phyloP scores from a whole-genome alignment of 92 coral and sea anemone genomes.

The Nematostella vectensis region DNA sequence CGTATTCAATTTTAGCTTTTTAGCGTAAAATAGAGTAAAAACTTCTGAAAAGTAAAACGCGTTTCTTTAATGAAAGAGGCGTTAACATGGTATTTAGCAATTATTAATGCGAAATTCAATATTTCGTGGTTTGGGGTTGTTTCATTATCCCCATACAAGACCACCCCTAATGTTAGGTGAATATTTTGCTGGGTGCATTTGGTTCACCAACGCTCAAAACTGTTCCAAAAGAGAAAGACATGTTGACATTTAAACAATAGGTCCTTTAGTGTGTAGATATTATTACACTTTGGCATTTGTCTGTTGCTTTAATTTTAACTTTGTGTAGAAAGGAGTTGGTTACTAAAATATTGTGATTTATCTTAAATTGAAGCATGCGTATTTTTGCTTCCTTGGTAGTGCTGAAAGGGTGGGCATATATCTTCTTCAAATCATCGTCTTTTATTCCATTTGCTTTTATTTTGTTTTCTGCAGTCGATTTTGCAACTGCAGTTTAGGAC shows the following conservation, averaged over 20 bases:
- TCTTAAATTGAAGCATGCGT: not conserved
- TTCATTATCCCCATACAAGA: not conserved
- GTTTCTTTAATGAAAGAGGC: conserved; percentile 1
- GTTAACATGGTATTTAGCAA: not conserved
- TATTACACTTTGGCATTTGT: not conserved
- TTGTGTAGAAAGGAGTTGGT: not conserved
- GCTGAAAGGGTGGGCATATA: not conserved
- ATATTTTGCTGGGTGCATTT: not conserved
- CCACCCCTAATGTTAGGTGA: not conserved
- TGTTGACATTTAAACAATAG: not conserved
- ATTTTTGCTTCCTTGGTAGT: not conserved
- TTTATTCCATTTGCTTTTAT: not conserved
- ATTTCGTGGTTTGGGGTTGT: not conserved
- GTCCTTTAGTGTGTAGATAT: not conserved
- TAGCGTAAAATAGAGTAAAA: no score
- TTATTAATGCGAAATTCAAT: not conserved
- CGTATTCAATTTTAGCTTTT: no score
- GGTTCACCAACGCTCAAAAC: not conserved
- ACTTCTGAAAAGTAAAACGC: not conserved
- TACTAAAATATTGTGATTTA: no score
- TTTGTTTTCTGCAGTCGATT: not conserved
- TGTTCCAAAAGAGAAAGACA: not conserved
- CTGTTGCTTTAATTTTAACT: not conserved
- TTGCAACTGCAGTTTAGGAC: not conserved
- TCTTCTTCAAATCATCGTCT: not conserved